Percentiles rank a stretch among this genome's conserved stretches.
These are phyloP conservation scores for Crioceris asparagi DNA, from an alignment of 2,888 invertebrate genomes.

Conservation along the genomic window DNA sequence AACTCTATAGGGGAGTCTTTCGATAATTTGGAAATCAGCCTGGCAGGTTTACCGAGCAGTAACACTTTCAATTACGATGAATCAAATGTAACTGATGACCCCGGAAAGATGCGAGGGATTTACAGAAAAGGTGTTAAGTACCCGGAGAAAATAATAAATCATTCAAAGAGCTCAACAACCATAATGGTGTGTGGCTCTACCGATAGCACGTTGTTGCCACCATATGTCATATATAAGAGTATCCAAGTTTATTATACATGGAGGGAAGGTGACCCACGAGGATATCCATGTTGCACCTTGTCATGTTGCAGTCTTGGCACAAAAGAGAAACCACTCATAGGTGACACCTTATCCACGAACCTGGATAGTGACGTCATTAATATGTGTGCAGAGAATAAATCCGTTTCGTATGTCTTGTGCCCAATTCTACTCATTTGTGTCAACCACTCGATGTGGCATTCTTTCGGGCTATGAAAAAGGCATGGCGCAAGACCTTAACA, in stretches of 20 bases:
- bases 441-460: conserved; percentile 26
- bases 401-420: conserved; percentile 26
- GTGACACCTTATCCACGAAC: conserved; percentile 21
- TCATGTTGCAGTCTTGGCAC: too few species aligned
- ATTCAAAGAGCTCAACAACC: neutral
- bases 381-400: conserved; percentile 23
- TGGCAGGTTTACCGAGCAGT: too few species aligned
- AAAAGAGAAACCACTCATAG: too few species aligned
- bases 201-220: neutral
- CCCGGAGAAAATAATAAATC: too few species aligned
- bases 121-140: too few species aligned
- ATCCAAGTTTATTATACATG: neutral
- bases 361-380: conserved; percentile 8
- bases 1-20: too few species aligned
- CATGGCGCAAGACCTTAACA: conserved; percentile 17
- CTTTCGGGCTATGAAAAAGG: conserved; percentile 22
- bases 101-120: too few species aligned
- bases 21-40: too few species aligned
- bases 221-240: neutral
- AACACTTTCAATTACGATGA: too few species aligned
- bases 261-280: neutral
- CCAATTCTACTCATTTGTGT: conserved; percentile 24
- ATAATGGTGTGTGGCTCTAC: neutral
- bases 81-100: too few species aligned
- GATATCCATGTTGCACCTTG: too few species aligned